Percentiles rank a stretch among this genome's conserved stretches.
phyloP scores from a whole-genome alignment of 2,888 invertebrate genomes.

The Xestia xanthographa region DNA sequence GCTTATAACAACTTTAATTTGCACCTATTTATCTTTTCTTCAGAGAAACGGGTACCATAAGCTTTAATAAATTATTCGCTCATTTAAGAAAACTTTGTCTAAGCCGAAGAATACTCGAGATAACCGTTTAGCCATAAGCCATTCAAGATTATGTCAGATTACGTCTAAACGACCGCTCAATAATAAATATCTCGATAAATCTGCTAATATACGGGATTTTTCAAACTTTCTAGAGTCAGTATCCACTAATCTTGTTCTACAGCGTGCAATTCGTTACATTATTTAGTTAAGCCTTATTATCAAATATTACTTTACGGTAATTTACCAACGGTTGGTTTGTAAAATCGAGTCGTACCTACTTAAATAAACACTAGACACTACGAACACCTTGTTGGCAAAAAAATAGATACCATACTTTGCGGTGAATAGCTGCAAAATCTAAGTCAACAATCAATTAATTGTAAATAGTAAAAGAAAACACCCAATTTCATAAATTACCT shows the following conservation, averaged over 20 bases:
- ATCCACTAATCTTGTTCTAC: conserved; percentile 1
- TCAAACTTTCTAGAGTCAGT: neutral
- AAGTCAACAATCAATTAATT: neutral
- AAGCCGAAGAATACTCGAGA: neutral
- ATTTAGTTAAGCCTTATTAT: neutral
- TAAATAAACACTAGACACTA: neutral
- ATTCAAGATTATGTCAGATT: conserved; percentile 25
- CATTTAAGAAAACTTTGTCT: neutral
- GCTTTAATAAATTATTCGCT: neutral
- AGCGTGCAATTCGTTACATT: neutral
- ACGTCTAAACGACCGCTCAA: conserved; percentile 13
- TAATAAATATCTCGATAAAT: conserved; percentile 26
- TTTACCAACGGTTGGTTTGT: neutral
- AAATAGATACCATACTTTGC: neutral
- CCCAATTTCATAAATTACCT: neutral
- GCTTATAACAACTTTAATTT: neutral
- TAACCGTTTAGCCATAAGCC: neutral
- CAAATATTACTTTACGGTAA: neutral
- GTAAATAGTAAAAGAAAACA: neutral
- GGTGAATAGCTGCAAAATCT: neutral
- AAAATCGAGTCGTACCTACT: neutral
- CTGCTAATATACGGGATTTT: conserved; percentile 13
- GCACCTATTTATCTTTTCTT: neutral
- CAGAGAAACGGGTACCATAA: neutral
- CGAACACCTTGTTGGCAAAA: neutral